Base-by-base conservation (phyloP, 1,140 invertebrate genomes). In the Ridgeia piscesae region DNA sequence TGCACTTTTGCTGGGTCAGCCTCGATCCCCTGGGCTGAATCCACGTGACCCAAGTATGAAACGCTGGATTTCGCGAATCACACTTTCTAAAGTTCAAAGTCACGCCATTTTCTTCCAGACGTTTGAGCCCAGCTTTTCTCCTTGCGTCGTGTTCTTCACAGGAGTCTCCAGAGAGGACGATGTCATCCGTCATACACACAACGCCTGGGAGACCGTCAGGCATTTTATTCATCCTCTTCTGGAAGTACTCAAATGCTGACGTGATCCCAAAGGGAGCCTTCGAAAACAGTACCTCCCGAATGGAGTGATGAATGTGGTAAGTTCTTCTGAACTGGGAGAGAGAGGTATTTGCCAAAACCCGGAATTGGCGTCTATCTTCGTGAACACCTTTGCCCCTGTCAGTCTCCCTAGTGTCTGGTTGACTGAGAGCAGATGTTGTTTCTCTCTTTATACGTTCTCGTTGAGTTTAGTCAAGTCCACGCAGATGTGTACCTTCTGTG, bases 301-400 rank as follows among this genome's bases (percentile, higher is more conserved):
- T 48, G 92, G 93, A 48, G 93, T 93, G n/a, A 94, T 93, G 89
- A 93, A 94, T 34, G 93, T 94, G 0, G 93, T 94, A 6, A 94
- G 77, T n/a, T 92, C 35, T 33, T 90, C 91, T 92, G 21, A 92
- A 88, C n/a, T 91, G 33, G 27, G 91, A 88, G n/a, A 93, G 33
- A 1, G n/a, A 6, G 33, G 14, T 0, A 93, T 89, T 35, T 93
- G 93, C 77, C 91, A 96, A 94, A 96, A 97, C 14, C 95, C 95
- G 48, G 94, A 93, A 35, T 95, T 96, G 21, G 95, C 95, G 95
- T 97, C 96, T 34, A 97, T 92, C 92, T 95, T 96, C 9, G 95
- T 95, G 93, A 96, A 97, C 88, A 95, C 92, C 94, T 95, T 95
- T 92, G 95, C 94, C 35, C 94, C 94, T 42, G 93, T 90, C 88